Evolutionary conservation across 2,888 invertebrate species (phyloP).

Genomic region (Microctonus hyperodae): DNA sequence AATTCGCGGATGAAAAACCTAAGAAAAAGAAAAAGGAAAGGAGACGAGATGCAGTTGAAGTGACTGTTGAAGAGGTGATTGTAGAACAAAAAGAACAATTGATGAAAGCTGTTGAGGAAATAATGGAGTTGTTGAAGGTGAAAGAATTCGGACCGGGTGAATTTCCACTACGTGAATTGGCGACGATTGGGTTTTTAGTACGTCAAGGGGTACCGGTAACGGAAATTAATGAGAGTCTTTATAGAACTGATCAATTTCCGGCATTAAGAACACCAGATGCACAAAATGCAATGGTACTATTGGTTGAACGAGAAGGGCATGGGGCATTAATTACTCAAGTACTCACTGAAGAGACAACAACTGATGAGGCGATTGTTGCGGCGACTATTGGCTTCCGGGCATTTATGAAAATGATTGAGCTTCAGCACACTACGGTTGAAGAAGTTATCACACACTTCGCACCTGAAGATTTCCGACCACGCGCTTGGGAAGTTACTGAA

Average conservation of each 20-base stretch:
- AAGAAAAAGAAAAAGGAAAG: constrained; percentile 54
- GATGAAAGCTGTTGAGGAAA: constrained; percentile 78
- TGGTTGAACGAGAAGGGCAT: constrained; percentile 85
- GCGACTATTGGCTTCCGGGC: constrained; percentile 86
- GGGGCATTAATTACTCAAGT: constrained; percentile 83
- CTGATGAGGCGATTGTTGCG: constrained; percentile 78
- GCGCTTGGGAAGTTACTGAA: constrained; percentile 81
- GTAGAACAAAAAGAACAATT: constrained; percentile 68
- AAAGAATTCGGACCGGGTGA: constrained; percentile 84
- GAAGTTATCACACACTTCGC: constrained; percentile 83
- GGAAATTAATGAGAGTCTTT: constrained; percentile 77
- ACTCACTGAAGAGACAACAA: constrained; percentile 79
- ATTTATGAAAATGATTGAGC: constrained; percentile 85
- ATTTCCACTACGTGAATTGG: constrained; percentile 79
- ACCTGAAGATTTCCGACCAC: constrained; percentile 83
- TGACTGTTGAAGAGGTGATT: constrained; percentile 66
- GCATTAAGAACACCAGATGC: constrained; percentile 81
- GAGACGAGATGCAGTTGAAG: constrained; percentile 63
- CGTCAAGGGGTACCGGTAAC: constrained; percentile 78
- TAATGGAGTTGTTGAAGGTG: constrained; percentile 76
- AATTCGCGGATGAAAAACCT: constrained; percentile 47
- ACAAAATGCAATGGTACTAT: constrained; percentile 83
- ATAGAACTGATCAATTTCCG: constrained; percentile 81
- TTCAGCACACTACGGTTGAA: constrained; percentile 81
- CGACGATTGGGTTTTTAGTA: constrained; percentile 81